phyloP scores from a whole-genome alignment of 92 coral and sea anemone genomes.

The Isaurus tuberculatus region DNA sequence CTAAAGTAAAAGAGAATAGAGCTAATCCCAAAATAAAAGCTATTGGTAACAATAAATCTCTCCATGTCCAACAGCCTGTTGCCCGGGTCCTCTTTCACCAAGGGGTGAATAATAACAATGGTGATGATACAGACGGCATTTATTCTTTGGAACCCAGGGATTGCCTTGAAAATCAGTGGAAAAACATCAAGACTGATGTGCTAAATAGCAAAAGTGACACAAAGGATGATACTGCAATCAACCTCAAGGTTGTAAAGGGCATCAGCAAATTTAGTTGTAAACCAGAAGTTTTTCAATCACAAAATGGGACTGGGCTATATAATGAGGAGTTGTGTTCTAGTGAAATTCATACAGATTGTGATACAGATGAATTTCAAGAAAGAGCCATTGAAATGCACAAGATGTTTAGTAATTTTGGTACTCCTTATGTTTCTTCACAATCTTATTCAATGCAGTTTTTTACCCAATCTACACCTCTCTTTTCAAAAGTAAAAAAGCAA shows the following conservation, averaged over 20 bases:
- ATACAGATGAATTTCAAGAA: neutral
- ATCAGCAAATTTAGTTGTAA: neutral
- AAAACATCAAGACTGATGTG: neutral
- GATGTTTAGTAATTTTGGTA: neutral
- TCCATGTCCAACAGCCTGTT: slow-evolving; percentile 26
- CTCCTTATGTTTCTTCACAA: slow-evolving; percentile 5
- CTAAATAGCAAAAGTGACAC: neutral
- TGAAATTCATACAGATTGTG: neutral
- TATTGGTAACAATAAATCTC: too few relatives aligned
- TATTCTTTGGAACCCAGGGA: slow-evolving; percentile 18
- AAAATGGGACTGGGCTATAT: neutral
- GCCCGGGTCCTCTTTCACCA: slow-evolving; percentile 28
- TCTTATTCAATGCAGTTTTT: neutral
- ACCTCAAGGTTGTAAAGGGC: too few relatives aligned
- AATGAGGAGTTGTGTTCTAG: neutral
- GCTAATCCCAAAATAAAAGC: too few relatives aligned
- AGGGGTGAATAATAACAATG: neutral
- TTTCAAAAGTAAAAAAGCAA: neutral
- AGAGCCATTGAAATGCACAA: neutral
- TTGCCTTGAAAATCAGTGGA: neutral
- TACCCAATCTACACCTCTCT: slow-evolving; percentile 40
- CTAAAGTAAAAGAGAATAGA: too few relatives aligned
- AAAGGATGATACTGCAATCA: neutral
- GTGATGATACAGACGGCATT: slow-evolving; percentile 21
- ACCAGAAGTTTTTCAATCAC: neutral